Evolutionary conservation across 2,888 invertebrate species (phyloP).

Genomic region (Zygothrica quintamaculata): DNA sequence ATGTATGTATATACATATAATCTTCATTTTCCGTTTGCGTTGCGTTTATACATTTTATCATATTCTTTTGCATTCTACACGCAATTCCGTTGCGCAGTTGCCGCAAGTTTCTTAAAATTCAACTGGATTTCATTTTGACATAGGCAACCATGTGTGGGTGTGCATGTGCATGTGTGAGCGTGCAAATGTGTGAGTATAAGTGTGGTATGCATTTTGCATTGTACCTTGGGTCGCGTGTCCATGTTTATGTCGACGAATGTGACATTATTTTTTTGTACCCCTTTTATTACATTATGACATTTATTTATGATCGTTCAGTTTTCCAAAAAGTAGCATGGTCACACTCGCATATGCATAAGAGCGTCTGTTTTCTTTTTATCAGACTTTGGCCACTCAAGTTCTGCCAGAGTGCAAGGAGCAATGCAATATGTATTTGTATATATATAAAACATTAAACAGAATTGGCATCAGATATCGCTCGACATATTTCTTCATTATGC

Average conservation of each 20-base stretch:
- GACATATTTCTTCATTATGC: constrained; percentile 16
- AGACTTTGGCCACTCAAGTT: no score
- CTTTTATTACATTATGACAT: constrained; percentile 76
- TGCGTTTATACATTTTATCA: constrained; percentile 34
- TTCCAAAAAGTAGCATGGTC: no score
- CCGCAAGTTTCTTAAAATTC: constrained; percentile 31
- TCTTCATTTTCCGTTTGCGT: constrained; percentile 16
- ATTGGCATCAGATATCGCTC: constrained; percentile 24
- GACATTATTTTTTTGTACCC: constrained; percentile 70
- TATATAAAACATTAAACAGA: constrained; percentile 1
- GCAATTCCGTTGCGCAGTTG: constrained; percentile 57
- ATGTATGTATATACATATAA: constrained; percentile 1
- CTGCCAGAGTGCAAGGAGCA: constrained; percentile 27
- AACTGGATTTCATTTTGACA: constrained; percentile 49
- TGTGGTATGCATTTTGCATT: constrained; percentile 41
- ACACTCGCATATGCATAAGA: constrained; percentile 30
- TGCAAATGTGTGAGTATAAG: not conserved
- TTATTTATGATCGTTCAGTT: constrained; percentile 70
- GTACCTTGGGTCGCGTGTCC: constrained; percentile 59
- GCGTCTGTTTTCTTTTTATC: not conserved
- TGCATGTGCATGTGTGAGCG: not conserved
- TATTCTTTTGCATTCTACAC: constrained; percentile 42
- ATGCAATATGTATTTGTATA: not conserved
- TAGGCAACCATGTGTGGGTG: constrained; percentile 16
- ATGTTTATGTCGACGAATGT: constrained; percentile 36